Evolutionary conservation across 1,140 invertebrate species (phyloP).

Genomic region (Galendromus occidentalis): DNA sequence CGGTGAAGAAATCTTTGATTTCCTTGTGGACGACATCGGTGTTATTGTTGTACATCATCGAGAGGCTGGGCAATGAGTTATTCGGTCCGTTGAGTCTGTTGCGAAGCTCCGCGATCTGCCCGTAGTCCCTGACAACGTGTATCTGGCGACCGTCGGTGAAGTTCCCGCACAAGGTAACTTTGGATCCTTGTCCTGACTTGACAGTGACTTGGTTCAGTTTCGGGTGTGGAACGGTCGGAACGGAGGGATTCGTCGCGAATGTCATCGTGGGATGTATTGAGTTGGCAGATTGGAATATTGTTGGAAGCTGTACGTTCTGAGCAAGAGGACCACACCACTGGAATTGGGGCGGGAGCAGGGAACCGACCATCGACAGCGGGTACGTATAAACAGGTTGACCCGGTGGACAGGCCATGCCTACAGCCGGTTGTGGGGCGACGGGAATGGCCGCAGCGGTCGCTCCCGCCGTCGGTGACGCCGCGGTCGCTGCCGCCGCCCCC

Average conservation of each 20-base stretch:
- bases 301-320: background rate
- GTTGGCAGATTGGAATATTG: background rate
- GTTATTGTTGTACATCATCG: slow-evolving; percentile 8
- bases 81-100: background rate
- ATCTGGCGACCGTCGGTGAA: slow-evolving; percentile 7
- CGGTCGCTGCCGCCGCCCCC: background rate
- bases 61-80: background rate
- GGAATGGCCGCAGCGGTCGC: background rate
- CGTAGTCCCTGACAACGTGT: slow-evolving; percentile 1
- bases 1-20: background rate
- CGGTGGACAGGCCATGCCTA: background rate
- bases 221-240: background rate
- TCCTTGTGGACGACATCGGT: background rate
- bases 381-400: slow-evolving; percentile 3
- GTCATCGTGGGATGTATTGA: background rate
- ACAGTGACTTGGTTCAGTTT: slow-evolving; percentile 2
- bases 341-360: background rate
- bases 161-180: slow-evolving; percentile 1
- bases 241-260: background rate
- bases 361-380: background rate
- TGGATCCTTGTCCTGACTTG: background rate
- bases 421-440: background rate
- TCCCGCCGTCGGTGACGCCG: background rate
- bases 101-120: background rate
- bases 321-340: background rate